These are phyloP conservation scores for Cybosia mesomella DNA, from an alignment of 2,888 invertebrate genomes.

Conservation along the genomic window DNA sequence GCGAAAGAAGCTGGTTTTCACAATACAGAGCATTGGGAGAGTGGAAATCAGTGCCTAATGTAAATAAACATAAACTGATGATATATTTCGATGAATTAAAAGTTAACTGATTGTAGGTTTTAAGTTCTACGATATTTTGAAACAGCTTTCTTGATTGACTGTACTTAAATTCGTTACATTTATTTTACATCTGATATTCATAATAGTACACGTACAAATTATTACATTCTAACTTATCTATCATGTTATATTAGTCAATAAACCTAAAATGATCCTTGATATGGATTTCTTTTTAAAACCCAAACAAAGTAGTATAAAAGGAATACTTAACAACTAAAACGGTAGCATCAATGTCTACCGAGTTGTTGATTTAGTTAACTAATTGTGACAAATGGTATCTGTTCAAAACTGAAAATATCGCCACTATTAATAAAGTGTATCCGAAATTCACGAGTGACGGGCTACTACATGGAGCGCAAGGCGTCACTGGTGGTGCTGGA, in stretches of 20 bases:
- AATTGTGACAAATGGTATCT: slow-evolving; percentile 63
- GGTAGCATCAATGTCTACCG: slow-evolving; percentile 51
- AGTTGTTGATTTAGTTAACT: slow-evolving; percentile 57
- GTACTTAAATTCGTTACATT: neutral
- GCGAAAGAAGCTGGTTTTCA: neutral
- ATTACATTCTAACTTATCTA: neutral
- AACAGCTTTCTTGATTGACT: neutral
- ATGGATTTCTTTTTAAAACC: slow-evolving; percentile 52
- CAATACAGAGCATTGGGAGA: neutral
- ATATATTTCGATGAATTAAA: neutral
- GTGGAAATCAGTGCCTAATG: neutral
- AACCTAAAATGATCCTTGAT: slow-evolving; percentile 28
- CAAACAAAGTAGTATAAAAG: slow-evolving; percentile 31
- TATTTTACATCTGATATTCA: neutral
- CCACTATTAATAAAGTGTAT: slow-evolving; percentile 70
- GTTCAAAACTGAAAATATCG: slow-evolving; percentile 64
- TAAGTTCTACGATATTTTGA: neutral
- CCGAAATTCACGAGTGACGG: slow-evolving; percentile 66
- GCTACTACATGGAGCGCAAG: neutral
- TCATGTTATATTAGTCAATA: neutral
- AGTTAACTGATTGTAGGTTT: neutral
- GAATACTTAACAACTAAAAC: slow-evolving; percentile 25
- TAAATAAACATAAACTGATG: neutral
- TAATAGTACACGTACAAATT: neutral
- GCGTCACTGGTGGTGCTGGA: neutral